Evolutionary conservation across 2,797 vertebrate species (phyloP), one percentile per base, ranked within the genome.

Genomic region (Hyperoplus immaculatus): DNA sequence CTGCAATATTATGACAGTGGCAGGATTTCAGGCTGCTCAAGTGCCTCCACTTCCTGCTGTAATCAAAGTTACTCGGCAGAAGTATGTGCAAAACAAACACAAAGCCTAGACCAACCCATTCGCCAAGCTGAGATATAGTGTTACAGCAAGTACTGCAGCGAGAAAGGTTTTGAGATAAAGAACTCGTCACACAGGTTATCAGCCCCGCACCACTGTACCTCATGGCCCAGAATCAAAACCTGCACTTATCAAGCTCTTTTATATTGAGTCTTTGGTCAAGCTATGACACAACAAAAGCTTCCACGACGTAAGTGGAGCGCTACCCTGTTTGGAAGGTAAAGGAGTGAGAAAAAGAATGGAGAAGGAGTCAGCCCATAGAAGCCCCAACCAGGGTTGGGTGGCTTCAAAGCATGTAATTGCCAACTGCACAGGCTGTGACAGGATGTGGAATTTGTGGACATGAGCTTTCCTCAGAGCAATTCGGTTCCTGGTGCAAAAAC

Each of bases 391-490:
- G 77, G 69, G 46, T 84, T 74, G 13, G 9, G 55, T 49, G 60
- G 64, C 83, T 92, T 91, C 76, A 88, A 83, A 88, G 75, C 77
- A 58, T 87, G 85, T 80, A 91, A 93, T 84, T 91, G 85, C 87
- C 64, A 83, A 80, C 80, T 84, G 85, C 90, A 90, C 94, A 94
- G 90, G 94, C 94, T 89, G 83, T 66, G 74, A 94, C 93, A 95
- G 92, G 94, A 95, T 88, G 76, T 93, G 94, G 94, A 95, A 94
- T 95, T 92, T 83, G 78, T 86, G 76, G 80, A 90, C 90, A 89
- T 61, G 69, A 83, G 70, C 70, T 83, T 81, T 88, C 72, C 67
- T 71, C 77, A 59, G 67, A 80, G 77, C 74, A 72, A 80, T 87
- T 84, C 87, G 66, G 83, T 88, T 92, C 84, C 82, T 57, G 75